These are phyloP conservation scores for Nothoprocta perdicaria DNA, from an alignment of 2,113 vertebrate genomes.

Conservation along the genomic window DNA sequence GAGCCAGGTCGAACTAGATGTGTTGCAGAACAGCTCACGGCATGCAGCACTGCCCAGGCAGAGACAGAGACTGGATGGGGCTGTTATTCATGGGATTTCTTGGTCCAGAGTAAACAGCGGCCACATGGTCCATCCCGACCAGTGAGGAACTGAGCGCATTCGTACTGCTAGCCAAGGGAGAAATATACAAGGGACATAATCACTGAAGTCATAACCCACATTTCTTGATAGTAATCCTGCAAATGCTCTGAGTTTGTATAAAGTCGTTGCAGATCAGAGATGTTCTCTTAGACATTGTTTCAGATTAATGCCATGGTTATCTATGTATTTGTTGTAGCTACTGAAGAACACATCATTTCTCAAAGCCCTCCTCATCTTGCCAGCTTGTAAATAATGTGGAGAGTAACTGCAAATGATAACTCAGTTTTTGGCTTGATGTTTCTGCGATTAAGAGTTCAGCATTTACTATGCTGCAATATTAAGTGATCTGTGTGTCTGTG, in stretches of 20 bases:
- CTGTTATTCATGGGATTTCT: fast-evolving
- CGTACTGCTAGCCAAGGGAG: neutral
- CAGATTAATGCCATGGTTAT: neutral
- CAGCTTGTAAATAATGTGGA: neutral
- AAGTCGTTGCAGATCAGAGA: neutral
- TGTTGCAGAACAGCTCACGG: fast-evolving
- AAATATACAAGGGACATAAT: neutral
- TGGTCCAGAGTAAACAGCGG: neutral
- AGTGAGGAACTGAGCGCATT: neutral
- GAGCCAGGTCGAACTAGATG: neutral
- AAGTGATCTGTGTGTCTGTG: neutral
- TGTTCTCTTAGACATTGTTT: neutral
- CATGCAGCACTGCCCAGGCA: neutral
- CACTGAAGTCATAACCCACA: neutral
- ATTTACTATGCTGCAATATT: neutral
- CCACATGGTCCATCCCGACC: fast-evolving
- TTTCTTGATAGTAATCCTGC: neutral
- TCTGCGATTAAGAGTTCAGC: neutral
- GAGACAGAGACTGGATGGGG: neutral
- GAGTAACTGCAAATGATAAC: neutral
- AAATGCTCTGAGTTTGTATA: neutral
- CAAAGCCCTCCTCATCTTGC: neutral
- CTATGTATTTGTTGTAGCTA: neutral
- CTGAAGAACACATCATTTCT: neutral
- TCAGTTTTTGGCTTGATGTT: neutral